phyloP scores from a whole-genome alignment of 2,113 vertebrate genomes.

The Onychostruthus taczanowskii region DNA sequence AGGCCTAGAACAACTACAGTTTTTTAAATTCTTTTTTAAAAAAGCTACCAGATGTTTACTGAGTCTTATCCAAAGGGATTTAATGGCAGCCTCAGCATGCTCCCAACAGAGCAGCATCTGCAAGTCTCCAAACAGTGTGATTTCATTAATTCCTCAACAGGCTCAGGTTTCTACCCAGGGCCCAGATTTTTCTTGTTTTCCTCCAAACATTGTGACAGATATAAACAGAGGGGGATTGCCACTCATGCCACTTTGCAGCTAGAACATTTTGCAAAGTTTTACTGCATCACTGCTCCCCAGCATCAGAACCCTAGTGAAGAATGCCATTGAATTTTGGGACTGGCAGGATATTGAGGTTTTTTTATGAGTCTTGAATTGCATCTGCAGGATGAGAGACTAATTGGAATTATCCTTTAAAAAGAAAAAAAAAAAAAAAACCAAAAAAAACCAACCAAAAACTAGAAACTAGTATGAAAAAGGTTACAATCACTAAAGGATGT shows the following conservation, averaged over 20 bases:
- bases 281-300: accelerated
- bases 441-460: not conserved
- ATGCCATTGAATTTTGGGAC: not conserved
- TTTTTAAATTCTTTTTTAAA: not conserved
- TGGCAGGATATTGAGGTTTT: not conserved
- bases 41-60: slow-evolving; percentile 34
- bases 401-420: not conserved
- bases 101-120: not conserved
- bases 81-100: not conserved
- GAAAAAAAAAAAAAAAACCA: not conserved
- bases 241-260: accelerated
- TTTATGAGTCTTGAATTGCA: not conserved
- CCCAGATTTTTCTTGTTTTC: not conserved
- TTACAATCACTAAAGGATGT: accelerated
- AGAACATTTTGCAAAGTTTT: not conserved
- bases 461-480: not conserved
- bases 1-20: slow-evolving; percentile 1
- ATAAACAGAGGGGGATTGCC: not conserved
- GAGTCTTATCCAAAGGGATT: slow-evolving; percentile 9
- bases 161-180: not conserved
- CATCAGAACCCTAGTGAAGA: not conserved
- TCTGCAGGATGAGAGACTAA: not conserved
- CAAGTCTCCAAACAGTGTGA: not conserved
- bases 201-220: not conserved
- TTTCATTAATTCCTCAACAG: not conserved